Conservation (phyloP, 2,888 invertebrate species). For the Tipula lateralis region DNA sequence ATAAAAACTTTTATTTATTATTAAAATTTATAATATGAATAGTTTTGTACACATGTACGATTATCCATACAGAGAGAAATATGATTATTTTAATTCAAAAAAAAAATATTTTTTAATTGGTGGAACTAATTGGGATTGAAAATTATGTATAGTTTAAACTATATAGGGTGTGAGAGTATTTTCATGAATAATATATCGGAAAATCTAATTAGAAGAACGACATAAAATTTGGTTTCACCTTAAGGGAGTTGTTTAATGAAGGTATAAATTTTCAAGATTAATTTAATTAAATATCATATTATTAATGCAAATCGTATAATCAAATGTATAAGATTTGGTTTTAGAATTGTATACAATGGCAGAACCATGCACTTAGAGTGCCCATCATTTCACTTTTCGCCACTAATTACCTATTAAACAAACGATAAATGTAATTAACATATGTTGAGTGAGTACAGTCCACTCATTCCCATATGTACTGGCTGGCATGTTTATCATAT, state of each 20-base stretch:
- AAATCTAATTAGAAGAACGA: not conserved
- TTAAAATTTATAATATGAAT: not conserved
- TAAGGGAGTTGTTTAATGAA: slow-evolving; percentile 26
- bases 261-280: slow-evolving; percentile 25
- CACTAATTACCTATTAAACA: not conserved
- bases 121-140: slow-evolving; percentile 19
- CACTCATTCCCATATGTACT: not conserved
- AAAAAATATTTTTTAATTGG: not conserved
- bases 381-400: too few species aligned
- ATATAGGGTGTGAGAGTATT: not conserved
- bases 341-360: not conserved
- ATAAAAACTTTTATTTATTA: not conserved
- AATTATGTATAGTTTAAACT: not conserved
- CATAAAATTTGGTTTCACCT: not conserved
- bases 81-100: not conserved
- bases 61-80: not conserved
- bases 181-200: not conserved
- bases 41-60: too few species aligned
- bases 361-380: too few species aligned
- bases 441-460: not conserved
- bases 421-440: not conserved
- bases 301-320: not conserved
- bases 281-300: not conserved
- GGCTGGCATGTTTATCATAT: not conserved
- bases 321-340: not conserved